Conservation (phyloP, 1,140 invertebrate species). For the Drosophila bocki region DNA sequence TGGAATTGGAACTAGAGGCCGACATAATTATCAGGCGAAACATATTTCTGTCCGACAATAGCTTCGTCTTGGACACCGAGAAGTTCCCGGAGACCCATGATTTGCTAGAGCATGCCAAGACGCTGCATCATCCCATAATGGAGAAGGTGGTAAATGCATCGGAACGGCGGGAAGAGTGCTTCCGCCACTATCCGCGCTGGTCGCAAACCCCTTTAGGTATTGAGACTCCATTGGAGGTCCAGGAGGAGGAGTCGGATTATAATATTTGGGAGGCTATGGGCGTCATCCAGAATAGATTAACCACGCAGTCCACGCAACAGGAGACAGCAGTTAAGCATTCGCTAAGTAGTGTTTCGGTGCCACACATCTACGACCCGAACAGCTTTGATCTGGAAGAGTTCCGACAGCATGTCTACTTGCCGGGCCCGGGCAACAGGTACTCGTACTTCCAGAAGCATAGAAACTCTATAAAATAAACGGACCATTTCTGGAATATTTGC, state of each 20-base stretch:
- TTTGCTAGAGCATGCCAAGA: conserved; percentile 4
- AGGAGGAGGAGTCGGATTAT: conserved; percentile 18
- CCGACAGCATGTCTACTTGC: conserved; percentile 30
- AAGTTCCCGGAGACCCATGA: conserved; percentile 19
- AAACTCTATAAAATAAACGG: background rate
- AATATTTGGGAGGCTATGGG: conserved; percentile 35
- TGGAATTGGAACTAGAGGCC: conserved; percentile 45
- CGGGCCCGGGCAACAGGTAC: conserved; percentile 46
- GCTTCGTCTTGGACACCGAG: conserved; percentile 37
- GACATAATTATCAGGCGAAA: conserved; percentile 53
- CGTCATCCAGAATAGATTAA: background rate
- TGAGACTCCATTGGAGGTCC: background rate
- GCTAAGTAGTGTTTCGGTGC: too few relatives aligned
- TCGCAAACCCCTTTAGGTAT: background rate
- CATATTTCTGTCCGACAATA: conserved; percentile 11
- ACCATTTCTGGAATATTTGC: too few relatives aligned
- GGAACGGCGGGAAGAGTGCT: conserved; percentile 10
- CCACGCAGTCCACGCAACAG: too few relatives aligned
- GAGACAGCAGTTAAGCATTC: background rate
- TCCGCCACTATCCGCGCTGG: background rate
- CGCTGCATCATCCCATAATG: conserved; percentile 28
- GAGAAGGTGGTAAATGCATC: background rate
- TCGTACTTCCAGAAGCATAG: conserved; percentile 29
- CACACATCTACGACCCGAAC: conserved; percentile 36
- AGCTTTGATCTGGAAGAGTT: conserved; percentile 48